Conservation (phyloP, 2,113 vertebrate species). For the Tragelaphus strepsiceros region DNA sequence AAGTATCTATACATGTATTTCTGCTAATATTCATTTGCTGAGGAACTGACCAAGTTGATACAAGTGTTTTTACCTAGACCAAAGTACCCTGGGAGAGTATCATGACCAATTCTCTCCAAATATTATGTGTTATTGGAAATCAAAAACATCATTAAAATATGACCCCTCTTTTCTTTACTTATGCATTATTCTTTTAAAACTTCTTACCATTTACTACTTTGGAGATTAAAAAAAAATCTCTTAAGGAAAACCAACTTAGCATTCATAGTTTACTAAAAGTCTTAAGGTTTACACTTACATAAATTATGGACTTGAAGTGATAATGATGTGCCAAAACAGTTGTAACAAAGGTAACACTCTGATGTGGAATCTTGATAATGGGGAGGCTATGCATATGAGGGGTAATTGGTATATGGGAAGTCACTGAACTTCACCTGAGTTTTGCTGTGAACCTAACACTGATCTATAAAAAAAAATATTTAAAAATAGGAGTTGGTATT, state of each 20-base stretch:
- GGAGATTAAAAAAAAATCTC: background rate
- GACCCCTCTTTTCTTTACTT: background rate
- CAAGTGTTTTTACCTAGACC: background rate
- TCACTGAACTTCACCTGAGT: background rate
- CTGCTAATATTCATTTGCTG: background rate
- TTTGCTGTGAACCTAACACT: background rate
- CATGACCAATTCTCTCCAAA: background rate
- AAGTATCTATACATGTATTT: background rate
- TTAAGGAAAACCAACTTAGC: background rate
- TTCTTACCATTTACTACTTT: background rate
- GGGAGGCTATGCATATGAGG: background rate
- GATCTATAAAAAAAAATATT: background rate
- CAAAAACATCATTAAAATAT: background rate
- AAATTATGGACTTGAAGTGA: background rate
- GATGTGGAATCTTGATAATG: background rate
- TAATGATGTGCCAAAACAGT: background rate
- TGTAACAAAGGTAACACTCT: background rate
- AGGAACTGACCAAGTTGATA: background rate
- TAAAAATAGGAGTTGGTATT: background rate
- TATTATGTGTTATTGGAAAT: background rate
- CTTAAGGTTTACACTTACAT: background rate
- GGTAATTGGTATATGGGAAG: background rate
- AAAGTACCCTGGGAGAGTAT: background rate
- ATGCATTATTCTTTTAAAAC: background rate
- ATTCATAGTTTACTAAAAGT: background rate